These are phyloP conservation scores for Bufo bufo DNA, from an alignment of 2,113 vertebrate genomes.

Conservation along the genomic window DNA sequence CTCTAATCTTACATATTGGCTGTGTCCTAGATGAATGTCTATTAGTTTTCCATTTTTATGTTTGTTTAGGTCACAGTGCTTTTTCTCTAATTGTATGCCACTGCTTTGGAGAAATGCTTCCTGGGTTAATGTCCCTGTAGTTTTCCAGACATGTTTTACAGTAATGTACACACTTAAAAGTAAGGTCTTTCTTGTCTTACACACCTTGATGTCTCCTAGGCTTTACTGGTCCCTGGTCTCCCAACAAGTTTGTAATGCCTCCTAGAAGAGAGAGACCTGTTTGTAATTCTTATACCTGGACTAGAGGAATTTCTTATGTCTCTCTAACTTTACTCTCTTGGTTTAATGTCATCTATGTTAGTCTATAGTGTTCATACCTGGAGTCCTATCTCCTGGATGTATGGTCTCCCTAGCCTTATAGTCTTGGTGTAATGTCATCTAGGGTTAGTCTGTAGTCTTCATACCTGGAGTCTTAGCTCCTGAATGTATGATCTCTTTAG, in stretches of 20 bases:
- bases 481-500: background rate
- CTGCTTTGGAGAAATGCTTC: background rate
- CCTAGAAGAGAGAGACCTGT: background rate
- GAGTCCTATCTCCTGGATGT: no score
- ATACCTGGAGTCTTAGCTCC: background rate
- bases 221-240: no score
- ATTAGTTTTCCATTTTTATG: background rate
- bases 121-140: no score
- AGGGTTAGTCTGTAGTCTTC: background rate
- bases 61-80: background rate
- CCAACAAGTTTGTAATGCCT: background rate
- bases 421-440: background rate
- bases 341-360: no score
- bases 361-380: no score
- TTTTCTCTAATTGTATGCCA: background rate
- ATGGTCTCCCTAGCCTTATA: no score
- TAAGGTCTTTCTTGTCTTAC: background rate
- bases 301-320: background rate
- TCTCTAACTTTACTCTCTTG: no score
- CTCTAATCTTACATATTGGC: background rate
- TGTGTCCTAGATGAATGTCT: background rate
- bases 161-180: background rate
- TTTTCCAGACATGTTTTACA: background rate
- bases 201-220: background rate
- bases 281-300: background rate